Conservation (phyloP, 2,113 vertebrate genomes). For the Varanus komodoensis region DNA sequence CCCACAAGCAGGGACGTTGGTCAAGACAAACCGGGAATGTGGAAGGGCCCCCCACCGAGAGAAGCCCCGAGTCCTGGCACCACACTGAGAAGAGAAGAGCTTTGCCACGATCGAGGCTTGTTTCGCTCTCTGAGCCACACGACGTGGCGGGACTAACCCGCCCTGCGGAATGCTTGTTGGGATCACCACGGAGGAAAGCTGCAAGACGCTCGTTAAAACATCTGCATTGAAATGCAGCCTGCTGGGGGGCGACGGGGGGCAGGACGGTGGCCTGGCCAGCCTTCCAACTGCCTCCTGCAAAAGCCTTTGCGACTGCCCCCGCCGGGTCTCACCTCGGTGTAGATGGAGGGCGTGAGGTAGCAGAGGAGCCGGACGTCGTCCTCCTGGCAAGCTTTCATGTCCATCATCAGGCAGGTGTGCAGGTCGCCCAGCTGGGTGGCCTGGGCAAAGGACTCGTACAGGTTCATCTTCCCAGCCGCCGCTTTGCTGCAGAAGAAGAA, state of each 20-base stretch:
- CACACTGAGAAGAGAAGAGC: neutral
- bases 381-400: conserved; percentile 99
- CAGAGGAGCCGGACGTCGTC: conserved; percentile 93
- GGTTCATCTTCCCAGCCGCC: conserved; percentile 92
- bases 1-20: too few species aligned
- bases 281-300: fast-evolving
- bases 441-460: conserved; percentile 97
- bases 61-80: neutral
- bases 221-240: neutral
- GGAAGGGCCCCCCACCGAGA: too few species aligned
- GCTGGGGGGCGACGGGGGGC: neutral
- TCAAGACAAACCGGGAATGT: too few species aligned
- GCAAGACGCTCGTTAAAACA: neutral
- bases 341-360: conserved; percentile 96
- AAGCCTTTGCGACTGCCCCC: fast-evolving
- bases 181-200: neutral
- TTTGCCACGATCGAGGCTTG: neutral
- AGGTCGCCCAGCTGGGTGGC: conserved; percentile 94
- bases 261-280: neutral
- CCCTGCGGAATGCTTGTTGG: too few species aligned
- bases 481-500: conserved; percentile 84
- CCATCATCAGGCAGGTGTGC: conserved; percentile 98
- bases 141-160: neutral
- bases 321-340: conserved; percentile 75
- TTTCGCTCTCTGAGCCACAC: neutral